Base-by-base conservation (phyloP, 2,888 invertebrate species). In the Athalia rosae region DNA sequence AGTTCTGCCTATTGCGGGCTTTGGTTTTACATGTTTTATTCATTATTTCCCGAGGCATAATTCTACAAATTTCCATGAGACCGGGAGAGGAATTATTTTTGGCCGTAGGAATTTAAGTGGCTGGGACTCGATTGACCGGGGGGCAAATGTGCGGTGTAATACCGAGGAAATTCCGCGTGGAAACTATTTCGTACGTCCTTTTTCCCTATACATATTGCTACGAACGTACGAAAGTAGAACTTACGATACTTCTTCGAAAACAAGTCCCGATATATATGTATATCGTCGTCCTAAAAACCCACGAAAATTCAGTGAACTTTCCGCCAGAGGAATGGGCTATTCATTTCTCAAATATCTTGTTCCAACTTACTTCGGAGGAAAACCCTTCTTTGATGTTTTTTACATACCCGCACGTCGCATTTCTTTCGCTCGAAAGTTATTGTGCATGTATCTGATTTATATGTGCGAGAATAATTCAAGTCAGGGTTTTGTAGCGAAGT, bases 171-270 rank as follows among this genome's bases (percentile, higher is more conserved):
- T 28, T 28, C 28, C 28, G 28, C 28, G 13, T 64, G 64, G 64
- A 47, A 47, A 47, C 47, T 13, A 7, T 47, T 45, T 64, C 64
- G 3, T 47, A n/a, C 45, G n/a, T n/a, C n/a, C n/a, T n/a, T n/a
- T 64, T 47, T 64, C 13, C 13, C 47, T 45, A 13, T 47, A 6
- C 47, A 28, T 8, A 8, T 13, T 50, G 58, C 47, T 47, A 11
- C 5, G 5, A 4, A 47, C 4, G 45, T 64, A 64, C 64, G 7
- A 47, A 47, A 64, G 47, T 64, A 15, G 15, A 47, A 47, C 28
- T 28, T 28, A 28, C 64, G 64, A 64, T 64, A 64, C 64, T 64
- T 28, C 28, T 28, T 64, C 5, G 64, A 13, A 64, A 64, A 64
- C 64, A 64, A 64, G 64, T 64, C 62, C 15, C 62, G 6, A 15